Conservation (phyloP, 2,113 vertebrate genomes). For the Sinocyclocheilus anophthalmus region DNA sequence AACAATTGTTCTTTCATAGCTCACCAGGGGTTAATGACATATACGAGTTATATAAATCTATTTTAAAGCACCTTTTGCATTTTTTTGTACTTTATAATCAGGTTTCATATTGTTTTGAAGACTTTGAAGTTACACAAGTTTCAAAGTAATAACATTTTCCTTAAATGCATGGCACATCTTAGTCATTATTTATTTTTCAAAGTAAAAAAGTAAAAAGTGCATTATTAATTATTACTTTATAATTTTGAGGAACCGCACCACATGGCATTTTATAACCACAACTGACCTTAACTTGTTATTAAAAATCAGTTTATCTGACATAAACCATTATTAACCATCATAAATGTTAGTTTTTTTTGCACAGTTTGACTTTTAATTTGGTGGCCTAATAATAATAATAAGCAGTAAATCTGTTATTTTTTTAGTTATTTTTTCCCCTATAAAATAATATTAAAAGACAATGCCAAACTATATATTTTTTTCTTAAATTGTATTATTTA, state of each 20-base stretch:
- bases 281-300: neutral
- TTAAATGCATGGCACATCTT: neutral
- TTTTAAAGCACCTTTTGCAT: neutral
- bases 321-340: neutral
- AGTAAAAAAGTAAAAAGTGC: no score
- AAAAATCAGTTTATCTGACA: neutral
- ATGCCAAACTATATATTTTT: neutral
- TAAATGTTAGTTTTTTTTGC: neutral
- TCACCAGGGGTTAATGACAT: neutral
- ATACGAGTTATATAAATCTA: neutral
- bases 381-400: neutral
- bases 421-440: neutral
- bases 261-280: neutral
- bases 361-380: neutral
- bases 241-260: neutral
- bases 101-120: neutral
- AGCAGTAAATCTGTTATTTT: neutral
- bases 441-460: neutral
- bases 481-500: neutral
- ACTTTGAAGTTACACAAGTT: no score
- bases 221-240: neutral
- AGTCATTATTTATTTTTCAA: no score
- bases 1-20: neutral
- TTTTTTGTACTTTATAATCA: neutral
- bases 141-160: neutral